These are phyloP conservation scores for Pomacea maculata DNA, from an alignment of 1,140 invertebrate species.

Conservation along the genomic window DNA sequence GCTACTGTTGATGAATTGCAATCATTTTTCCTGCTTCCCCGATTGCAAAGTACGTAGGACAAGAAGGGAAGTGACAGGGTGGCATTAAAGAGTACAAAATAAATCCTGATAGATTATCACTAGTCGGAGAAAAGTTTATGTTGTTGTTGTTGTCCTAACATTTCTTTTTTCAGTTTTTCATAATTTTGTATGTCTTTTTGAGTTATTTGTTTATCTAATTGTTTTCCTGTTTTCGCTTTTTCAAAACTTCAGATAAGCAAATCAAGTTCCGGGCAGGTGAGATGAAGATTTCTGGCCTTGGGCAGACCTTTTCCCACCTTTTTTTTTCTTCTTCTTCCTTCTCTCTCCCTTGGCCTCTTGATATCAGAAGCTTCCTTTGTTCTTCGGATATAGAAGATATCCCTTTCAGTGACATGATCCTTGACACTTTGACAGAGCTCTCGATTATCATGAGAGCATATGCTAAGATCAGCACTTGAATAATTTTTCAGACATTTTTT, in stretches of 20 bases:
- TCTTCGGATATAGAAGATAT: background rate
- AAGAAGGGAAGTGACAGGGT: background rate
- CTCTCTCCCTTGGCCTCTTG: background rate
- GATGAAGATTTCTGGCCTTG: background rate
- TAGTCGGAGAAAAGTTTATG: background rate
- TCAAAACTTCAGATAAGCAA: conserved; percentile 8
- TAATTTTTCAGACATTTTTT: background rate
- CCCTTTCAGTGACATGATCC: background rate
- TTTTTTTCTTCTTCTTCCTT: conserved; percentile 3
- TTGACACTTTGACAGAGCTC: background rate
- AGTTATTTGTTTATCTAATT: conserved; percentile 4
- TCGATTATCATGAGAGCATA: background rate
- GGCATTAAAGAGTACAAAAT: background rate
- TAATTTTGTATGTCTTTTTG: background rate
- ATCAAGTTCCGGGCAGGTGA: conserved; percentile 8
- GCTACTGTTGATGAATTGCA: no score
- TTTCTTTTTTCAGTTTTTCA: background rate
- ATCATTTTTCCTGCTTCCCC: no score
- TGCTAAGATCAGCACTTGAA: background rate
- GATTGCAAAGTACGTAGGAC: background rate
- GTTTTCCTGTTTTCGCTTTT: background rate
- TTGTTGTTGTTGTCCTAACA: background rate
- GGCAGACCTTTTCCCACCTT: background rate
- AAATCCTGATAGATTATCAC: background rate
- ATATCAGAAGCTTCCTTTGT: background rate